Base-by-base conservation (phyloP, 1,140 invertebrate genomes). In the Aleiodes sp. region DNA sequence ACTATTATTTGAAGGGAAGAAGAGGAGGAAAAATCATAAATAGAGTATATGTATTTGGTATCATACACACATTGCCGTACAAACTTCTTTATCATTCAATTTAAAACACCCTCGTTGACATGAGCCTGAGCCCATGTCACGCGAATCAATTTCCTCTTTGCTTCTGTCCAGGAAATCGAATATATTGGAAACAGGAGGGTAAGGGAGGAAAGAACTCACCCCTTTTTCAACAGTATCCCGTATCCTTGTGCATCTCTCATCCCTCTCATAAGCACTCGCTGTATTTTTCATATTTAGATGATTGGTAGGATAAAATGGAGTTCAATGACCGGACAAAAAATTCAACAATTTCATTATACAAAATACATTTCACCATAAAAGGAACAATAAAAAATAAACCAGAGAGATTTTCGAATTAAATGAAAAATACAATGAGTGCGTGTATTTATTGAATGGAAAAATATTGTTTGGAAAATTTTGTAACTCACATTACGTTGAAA, bases 161-260 rank as follows among this genome's bases (percentile, higher is more conserved):
- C 70, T 75, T 70, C 66, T 66, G 68, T 76, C 68, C 76, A 77
- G 76, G 76, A 78, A 77, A 78, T 78, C 70, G 75, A 76, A 78
- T 76, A 66, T 73, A 76, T 75, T 68, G 71, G 66, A 75, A 75
- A 75, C 62, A 63, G 35, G n/a, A 35, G 19, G 39, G 24, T 26
- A 33, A 7, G 46, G 21, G 10, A 21, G 46, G 10, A 2, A 24
- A 52, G 10, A 16, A 52, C 16, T 52, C 46, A 52, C 46, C 46
- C 46, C 46, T 52, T 52, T 12, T 52, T 52, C 46, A 4, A 21
- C 46, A 52, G 16, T 8, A 2, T 24, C 46, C 46, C 16, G 9
- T n/a, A 52, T 21, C 31, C 31, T 35, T 35, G 26, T 21, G 19
- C 46, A 10, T 21, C 19, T 21, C 46, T 19, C 41, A n/a, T 2